phyloP scores from a whole-genome alignment of 2,888 invertebrate species.

The Pseudococcus longispinus region DNA sequence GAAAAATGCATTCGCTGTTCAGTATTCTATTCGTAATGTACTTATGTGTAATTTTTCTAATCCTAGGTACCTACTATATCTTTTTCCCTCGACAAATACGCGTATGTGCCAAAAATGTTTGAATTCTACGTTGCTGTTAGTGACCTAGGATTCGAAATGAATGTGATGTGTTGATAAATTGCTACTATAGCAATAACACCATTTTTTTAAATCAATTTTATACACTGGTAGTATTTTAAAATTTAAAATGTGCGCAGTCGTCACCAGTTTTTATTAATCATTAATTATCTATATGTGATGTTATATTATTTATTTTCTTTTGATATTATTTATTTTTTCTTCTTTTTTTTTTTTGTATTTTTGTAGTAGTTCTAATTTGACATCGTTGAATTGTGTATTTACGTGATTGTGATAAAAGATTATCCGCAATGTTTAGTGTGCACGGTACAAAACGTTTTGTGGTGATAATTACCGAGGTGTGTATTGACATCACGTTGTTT shows the following conservation, averaged over 20 bases:
- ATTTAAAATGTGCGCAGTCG: slow-evolving; percentile 14
- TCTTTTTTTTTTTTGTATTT: not conserved
- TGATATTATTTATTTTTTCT: not conserved
- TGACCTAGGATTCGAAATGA: not conserved
- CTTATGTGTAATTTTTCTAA: not conserved
- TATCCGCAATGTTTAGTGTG: not conserved
- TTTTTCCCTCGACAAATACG: not conserved
- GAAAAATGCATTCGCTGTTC: slow-evolving; percentile 10
- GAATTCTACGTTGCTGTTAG: slow-evolving; percentile 7
- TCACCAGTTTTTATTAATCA: slow-evolving; percentile 8
- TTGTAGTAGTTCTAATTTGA: not conserved
- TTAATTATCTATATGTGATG: slow-evolving; percentile 19
- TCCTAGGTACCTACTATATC: not conserved
- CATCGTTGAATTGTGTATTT: slow-evolving; percentile 9
- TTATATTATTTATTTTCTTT: not conserved
- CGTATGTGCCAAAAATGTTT: slow-evolving; percentile 26
- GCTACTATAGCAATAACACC: slow-evolving; percentile 39
- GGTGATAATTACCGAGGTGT: slow-evolving; percentile 11
- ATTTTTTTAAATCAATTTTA: slow-evolving; percentile 19
- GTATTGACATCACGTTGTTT: not conserved
- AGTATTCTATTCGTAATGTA: slow-evolving; percentile 2
- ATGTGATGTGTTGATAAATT: slow-evolving; percentile 37
- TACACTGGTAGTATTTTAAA: slow-evolving; percentile 37
- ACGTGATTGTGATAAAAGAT: slow-evolving; percentile 29
- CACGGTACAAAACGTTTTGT: slow-evolving; percentile 25